Percentiles rank a stretch among this genome's conserved stretches.
Conservation (phyloP, 2,113 vertebrate genomes). For the Scolopax mira region DNA sequence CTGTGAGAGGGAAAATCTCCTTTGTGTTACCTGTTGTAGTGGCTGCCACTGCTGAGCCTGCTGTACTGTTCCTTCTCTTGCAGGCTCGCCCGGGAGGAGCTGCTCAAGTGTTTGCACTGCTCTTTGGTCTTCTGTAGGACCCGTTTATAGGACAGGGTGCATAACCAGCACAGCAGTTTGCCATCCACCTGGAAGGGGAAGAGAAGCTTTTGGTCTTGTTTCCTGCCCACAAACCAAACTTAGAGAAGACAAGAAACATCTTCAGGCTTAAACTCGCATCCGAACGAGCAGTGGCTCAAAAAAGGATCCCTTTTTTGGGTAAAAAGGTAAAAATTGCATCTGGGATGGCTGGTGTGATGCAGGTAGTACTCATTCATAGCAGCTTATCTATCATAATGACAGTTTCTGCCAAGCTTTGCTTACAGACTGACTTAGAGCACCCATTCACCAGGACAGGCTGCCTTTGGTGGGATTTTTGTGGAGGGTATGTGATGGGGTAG, state of each 20-base stretch:
- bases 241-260: neutral
- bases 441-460: too few relatives aligned
- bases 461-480: neutral
- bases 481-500: too few relatives aligned
- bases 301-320: neutral
- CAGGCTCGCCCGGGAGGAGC: constrained; percentile 71
- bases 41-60: constrained; percentile 68
- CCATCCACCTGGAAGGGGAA: constrained; percentile 73
- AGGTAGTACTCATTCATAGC: neutral
- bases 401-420: neutral
- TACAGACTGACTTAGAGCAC: neutral
- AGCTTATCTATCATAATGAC: neutral
- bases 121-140: constrained; percentile 83
- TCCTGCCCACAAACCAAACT: neutral
- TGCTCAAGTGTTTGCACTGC: constrained; percentile 77
- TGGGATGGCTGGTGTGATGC: neutral
- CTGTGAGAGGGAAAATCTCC: too few relatives aligned
- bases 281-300: neutral
- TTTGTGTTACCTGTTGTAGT: constrained; percentile 73
- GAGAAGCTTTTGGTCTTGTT: neutral
- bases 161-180: constrained; percentile 80
- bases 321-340: neutral
- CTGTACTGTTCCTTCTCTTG: constrained; percentile 79
- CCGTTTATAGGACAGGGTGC: constrained; percentile 77
- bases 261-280: neutral